Evolutionary conservation across 2,113 vertebrate genomes (phyloP).

Genomic region (Eudorcas thomsonii): DNA sequence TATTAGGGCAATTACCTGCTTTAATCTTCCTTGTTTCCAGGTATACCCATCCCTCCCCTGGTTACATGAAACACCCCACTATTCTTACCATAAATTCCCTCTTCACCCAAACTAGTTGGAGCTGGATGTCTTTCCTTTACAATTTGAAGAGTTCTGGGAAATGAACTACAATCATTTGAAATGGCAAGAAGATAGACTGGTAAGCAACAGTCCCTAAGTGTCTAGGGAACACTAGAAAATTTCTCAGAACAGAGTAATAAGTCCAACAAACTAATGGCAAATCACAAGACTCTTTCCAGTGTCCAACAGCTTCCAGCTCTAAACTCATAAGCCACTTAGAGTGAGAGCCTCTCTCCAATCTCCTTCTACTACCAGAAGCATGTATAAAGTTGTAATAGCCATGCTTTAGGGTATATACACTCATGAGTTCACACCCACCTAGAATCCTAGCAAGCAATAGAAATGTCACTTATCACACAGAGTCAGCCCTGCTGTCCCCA

Average conservation of each 20-base stretch:
- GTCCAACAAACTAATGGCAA: conserved; percentile 27
- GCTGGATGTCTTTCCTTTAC: background rate
- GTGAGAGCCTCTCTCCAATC: background rate
- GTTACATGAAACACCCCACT: background rate
- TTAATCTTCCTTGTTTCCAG: background rate
- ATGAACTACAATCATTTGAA: conserved; percentile 5
- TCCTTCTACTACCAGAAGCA: background rate
- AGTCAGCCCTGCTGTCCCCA: background rate
- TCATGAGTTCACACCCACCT: conserved; percentile 11
- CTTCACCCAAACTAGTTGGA: background rate
- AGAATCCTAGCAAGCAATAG: conserved; percentile 8
- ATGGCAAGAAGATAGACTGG: background rate
- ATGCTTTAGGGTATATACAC: background rate
- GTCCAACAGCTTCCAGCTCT: background rate
- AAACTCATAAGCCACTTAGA: background rate
- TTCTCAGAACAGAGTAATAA: conserved; percentile 20
- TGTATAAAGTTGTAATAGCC: background rate
- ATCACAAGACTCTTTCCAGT: background rate
- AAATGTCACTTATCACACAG: background rate
- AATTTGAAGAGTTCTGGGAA: background rate
- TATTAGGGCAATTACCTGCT: background rate
- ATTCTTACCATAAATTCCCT: background rate
- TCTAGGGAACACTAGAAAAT: background rate
- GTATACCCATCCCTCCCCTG: background rate
- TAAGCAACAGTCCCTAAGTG: background rate